Percentiles rank a stretch among this genome's conserved stretches.
These are phyloP conservation scores for Antigone vipio DNA, from an alignment of 2,113 vertebrate species.

Conservation along the genomic window DNA sequence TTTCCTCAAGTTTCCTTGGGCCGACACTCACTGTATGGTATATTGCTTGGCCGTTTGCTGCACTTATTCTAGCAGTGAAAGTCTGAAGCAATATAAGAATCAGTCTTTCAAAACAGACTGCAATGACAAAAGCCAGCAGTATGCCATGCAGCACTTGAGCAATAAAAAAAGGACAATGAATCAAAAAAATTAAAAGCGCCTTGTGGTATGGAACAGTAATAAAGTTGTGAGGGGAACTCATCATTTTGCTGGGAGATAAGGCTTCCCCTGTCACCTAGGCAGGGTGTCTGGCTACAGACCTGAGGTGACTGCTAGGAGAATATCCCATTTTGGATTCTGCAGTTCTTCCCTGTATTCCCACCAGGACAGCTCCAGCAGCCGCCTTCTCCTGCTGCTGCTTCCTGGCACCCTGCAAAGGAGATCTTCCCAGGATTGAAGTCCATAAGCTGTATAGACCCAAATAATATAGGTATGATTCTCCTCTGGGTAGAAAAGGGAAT, in stretches of 20 bases:
- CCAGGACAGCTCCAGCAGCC: neutral
- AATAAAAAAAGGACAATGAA: slow-evolving; percentile 33
- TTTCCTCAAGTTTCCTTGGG: neutral
- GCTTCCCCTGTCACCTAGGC: neutral
- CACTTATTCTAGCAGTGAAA: neutral
- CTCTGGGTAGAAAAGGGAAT: neutral
- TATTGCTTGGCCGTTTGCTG: neutral
- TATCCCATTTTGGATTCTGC: neutral
- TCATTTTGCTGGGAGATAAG: neutral
- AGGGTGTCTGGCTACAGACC: neutral
- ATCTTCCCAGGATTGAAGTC: neutral
- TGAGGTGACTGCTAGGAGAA: neutral
- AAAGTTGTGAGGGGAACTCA: neutral
- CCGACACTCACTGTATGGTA: neutral
- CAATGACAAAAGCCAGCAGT: slow-evolving; percentile 57
- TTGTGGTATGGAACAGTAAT: neutral
- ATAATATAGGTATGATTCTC: neutral
- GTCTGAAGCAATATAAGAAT: slow-evolving; percentile 9
- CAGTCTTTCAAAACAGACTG: slow-evolving; percentile 51
- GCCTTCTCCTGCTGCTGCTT: neutral
- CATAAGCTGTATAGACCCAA: neutral
- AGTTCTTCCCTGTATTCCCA: neutral
- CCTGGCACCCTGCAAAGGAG: neutral
- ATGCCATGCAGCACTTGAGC: slow-evolving; percentile 38
- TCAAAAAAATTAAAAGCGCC: slow-evolving; percentile 46